Evolutionary conservation across 1,140 invertebrate species (phyloP).

Genomic region (Agraylea sexmaculata): DNA sequence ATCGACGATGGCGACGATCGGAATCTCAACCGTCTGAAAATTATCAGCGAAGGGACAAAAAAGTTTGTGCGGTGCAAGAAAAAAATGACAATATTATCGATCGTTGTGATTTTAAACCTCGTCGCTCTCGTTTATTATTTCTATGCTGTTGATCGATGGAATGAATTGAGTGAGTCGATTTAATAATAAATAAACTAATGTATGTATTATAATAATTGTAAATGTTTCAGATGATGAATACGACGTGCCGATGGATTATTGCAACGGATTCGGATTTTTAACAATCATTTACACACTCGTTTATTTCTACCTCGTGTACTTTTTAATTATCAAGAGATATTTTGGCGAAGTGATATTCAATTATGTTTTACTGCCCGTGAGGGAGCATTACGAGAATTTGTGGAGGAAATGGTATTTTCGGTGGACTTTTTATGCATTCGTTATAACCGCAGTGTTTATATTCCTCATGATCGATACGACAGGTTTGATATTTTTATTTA

Average conservation of each 20-base stretch:
- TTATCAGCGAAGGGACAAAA: no score
- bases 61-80: no score
- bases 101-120: constrained; percentile 12
- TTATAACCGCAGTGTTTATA: constrained; percentile 39
- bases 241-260: constrained; percentile 32
- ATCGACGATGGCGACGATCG: no score
- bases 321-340: constrained; percentile 47
- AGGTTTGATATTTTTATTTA: no score
- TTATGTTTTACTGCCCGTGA: constrained; percentile 27
- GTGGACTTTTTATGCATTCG: constrained; percentile 23
- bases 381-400: constrained; percentile 16
- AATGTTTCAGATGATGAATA: not conserved
- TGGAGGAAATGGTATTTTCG: constrained; percentile 28
- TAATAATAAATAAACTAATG: constrained; percentile 5
- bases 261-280: constrained; percentile 62
- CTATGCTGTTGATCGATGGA: constrained; percentile 15
- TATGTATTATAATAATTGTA: constrained; percentile 2
- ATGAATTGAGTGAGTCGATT: constrained; percentile 13
- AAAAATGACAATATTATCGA: constrained; percentile 3
- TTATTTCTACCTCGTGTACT: constrained; percentile 55
- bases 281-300: constrained; percentile 50
- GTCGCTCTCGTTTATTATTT: constrained; percentile 18
- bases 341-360: constrained; percentile 35
- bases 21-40: no score
- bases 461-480: constrained; percentile 55